Evolutionary conservation across 1,140 invertebrate species (phyloP).

Genomic region (Platyscapa corneri): DNA sequence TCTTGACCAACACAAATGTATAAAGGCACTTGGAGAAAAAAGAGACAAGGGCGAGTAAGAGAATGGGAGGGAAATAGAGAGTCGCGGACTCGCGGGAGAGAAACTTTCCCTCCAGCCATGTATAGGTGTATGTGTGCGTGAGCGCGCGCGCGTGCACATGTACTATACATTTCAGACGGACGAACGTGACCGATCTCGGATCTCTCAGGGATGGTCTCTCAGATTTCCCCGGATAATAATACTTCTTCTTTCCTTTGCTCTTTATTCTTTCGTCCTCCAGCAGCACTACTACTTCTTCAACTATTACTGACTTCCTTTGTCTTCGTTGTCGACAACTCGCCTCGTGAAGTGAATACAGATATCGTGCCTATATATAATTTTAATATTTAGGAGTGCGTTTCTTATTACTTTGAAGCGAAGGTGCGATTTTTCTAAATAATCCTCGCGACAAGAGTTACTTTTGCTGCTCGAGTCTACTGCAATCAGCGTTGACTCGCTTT

Average conservation of each 20-base stretch:
- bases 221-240: constrained; percentile 75
- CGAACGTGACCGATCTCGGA: constrained; percentile 71
- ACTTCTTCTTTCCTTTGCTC: constrained; percentile 63
- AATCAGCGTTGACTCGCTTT: too few relatives aligned
- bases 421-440: background rate
- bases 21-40: background rate
- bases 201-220: constrained; percentile 67
- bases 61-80: background rate
- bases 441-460: too few relatives aligned
- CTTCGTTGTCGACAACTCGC: constrained; percentile 45
- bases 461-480: too few relatives aligned
- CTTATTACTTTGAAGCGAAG: background rate
- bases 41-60: background rate
- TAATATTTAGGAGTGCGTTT: background rate
- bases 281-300: constrained; percentile 33
- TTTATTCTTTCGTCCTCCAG: background rate
- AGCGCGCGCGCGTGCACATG: too few relatives aligned
- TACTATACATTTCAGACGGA: background rate
- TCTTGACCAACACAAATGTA: constrained; percentile 32
- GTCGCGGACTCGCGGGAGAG: background rate
- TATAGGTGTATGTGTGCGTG: background rate
- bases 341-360: background rate
- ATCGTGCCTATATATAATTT: background rate
- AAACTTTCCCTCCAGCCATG: constrained; percentile 27
- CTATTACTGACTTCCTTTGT: constrained; percentile 1